Evolutionary conservation across 2,888 invertebrate genomes (phyloP), one percentile per base, ranked within the genome.

Genomic region (Dynastes grantii): DNA sequence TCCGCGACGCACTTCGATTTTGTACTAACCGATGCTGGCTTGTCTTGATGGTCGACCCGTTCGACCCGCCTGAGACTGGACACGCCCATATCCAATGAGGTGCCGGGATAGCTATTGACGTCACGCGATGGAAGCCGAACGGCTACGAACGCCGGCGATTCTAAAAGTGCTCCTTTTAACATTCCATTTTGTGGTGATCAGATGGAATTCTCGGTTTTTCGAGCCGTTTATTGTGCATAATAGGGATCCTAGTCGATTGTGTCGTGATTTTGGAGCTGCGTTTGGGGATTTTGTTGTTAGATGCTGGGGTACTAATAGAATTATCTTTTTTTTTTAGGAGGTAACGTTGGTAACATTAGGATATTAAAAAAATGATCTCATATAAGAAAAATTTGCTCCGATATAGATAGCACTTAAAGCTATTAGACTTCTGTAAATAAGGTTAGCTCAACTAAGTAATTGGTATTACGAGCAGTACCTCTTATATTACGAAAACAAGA

Each of bases 41-140:
- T 76, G 83, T 83, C 79, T 81, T 82, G 80, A 78, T 81, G 79
- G 83, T 80, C 79, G 81, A 80, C 84, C 53, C 51, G 68, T 84
- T 84, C 84, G 84, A 84, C 84, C 84, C 84, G 83, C 84, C 84
- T 83, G 83, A 81, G 79, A 78, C 75, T 78, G 80, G 83, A 83
- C 83, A 84, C 84, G 84, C 84, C 84, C 82, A 78, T 80, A 81
- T 79, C 84, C 84, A 84, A 84, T 84, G 77, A 80, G 76, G 80
- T 76, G 79, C 45, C 79, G 76, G 82, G 79, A 80, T 71, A 76
- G 70, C 76, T 82, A 82, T 81, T 83, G 84, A 84, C 84, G 84
- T 84, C 84, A 84, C 77, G 76, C 84, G 84, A 81, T 78, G 32
- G 13, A 32, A 40, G 9, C 40, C 84, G 84, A 81, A 37, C 16